Conservation (phyloP, 2,797 vertebrate genomes). For the Silurus aristotelis region DNA sequence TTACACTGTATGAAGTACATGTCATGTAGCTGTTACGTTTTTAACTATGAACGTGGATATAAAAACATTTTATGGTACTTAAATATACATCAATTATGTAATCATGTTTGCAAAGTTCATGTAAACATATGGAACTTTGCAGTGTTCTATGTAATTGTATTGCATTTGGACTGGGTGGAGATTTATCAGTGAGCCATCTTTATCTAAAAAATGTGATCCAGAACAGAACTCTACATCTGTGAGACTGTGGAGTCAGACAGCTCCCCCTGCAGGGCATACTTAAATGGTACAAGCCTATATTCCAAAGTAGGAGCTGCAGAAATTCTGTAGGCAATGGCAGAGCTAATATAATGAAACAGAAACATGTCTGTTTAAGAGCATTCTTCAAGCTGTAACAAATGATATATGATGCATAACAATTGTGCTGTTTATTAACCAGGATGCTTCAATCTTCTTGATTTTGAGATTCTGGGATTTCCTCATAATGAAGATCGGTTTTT, state of each 20-base stretch:
- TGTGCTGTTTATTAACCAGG: slow-evolving; percentile 48
- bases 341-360: slow-evolving; percentile 15
- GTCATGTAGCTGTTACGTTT: neutral
- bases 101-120: neutral
- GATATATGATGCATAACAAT: neutral
- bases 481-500: slow-evolving; percentile 50
- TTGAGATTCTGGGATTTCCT: slow-evolving; percentile 55
- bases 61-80: neutral
- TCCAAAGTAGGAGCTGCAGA: neutral
- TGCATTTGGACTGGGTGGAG: neutral
- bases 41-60: neutral
- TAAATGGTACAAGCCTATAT: slow-evolving; percentile 64
- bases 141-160: neutral
- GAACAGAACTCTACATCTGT: slow-evolving; percentile 53
- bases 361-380: neutral
- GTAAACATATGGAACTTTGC: neutral
- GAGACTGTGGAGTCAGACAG: slow-evolving; percentile 56
- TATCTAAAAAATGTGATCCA: neutral
- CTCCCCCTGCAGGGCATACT: slow-evolving; percentile 55
- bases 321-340: slow-evolving; percentile 59
- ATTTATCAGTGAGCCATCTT: neutral
- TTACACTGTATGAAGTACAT: neutral
- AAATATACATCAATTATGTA: neutral
- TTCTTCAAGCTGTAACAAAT: neutral
- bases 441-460: slow-evolving; percentile 53